A percentile compares a stretch with the other conserved stretches of the same genome.
phyloP scores from a whole-genome alignment of 2,113 vertebrate species.

The Myiagra hebetior region DNA sequence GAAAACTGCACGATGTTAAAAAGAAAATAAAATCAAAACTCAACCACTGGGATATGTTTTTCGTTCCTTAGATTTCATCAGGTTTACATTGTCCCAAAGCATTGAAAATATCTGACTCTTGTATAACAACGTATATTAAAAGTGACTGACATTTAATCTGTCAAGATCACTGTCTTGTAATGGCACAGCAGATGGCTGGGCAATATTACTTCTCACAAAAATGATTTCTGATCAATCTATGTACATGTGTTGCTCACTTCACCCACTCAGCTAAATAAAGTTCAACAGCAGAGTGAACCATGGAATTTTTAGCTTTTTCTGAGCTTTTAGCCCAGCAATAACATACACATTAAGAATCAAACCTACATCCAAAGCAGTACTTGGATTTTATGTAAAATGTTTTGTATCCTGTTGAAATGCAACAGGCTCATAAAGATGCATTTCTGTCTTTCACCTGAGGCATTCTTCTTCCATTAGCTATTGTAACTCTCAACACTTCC shows the following conservation, averaged over 20 bases:
- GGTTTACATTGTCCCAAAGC: background rate
- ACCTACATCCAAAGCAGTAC: background rate
- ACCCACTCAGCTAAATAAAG: conserved; percentile 27
- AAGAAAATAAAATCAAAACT: background rate
- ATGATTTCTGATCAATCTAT: background rate
- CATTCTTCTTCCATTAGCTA: background rate
- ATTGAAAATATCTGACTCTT: background rate
- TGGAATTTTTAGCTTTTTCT: background rate
- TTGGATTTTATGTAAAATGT: background rate
- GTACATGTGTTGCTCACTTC: background rate
- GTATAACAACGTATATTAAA: background rate
- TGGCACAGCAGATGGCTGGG: background rate
- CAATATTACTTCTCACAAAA: background rate
- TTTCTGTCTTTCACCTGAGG: background rate
- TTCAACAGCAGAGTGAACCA: background rate
- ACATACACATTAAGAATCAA: background rate
- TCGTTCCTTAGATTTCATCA: background rate
- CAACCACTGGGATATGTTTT: background rate
- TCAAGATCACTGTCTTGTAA: background rate
- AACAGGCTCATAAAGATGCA: background rate
- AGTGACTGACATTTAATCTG: background rate
- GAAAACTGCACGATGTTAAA: background rate
- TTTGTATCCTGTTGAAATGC: background rate
- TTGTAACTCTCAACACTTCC: background rate
- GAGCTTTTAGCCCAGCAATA: background rate